Base-by-base conservation (phyloP, 2,113 vertebrate species). In the Coptodon bakossiorum region DNA sequence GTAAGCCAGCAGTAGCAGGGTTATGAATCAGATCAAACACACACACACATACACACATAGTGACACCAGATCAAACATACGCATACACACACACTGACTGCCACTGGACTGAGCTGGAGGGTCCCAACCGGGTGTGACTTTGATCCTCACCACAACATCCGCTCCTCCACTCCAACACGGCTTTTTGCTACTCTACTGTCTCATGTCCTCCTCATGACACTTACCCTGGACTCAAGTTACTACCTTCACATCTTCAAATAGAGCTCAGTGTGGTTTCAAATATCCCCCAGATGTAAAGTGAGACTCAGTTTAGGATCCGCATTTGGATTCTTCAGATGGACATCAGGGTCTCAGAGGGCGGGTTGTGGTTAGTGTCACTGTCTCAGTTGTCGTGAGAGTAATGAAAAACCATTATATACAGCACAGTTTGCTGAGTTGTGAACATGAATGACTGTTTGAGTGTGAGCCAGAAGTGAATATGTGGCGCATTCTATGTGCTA, bases 91-190 rank as follows among this genome's bases (percentile, higher is more conserved):
- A 84, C 38, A 8, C 52, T 79, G 80, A 38, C 27, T 52, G 82
- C 38, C 73, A 27, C 80, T 91, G 89, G 90, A 84, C 86, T 68
- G 87, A 87, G 85, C 85, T 90, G 50, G 89, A 87, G 80, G 87
- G 80, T 86, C 81, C 85, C 27, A 19, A 66, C 90, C 50, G 81
- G 86, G 89, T 90, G 84, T 85, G 82, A 92, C 91, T 96, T 94
- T 95, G 90, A 94, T 95, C 90, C 89, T 82, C 81, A 86, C 88
- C 91, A 91, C 91, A 90, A 88, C 93, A 95, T 95, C 93, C 89
- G 29, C 90, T 88, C 87, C 40, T 81, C 84, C 78, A 63, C 84
- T 91, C 91, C 83, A 73, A 24, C 80, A 11, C 79, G 56, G 59
- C 90, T 82, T 84, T 59, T 88, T 76, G 86, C 91, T 80, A 3